Percentiles rank a stretch among this genome's conserved stretches.
These are phyloP conservation scores for Puma concolor DNA, from an alignment of 2,113 vertebrate species.

Conservation along the genomic window DNA sequence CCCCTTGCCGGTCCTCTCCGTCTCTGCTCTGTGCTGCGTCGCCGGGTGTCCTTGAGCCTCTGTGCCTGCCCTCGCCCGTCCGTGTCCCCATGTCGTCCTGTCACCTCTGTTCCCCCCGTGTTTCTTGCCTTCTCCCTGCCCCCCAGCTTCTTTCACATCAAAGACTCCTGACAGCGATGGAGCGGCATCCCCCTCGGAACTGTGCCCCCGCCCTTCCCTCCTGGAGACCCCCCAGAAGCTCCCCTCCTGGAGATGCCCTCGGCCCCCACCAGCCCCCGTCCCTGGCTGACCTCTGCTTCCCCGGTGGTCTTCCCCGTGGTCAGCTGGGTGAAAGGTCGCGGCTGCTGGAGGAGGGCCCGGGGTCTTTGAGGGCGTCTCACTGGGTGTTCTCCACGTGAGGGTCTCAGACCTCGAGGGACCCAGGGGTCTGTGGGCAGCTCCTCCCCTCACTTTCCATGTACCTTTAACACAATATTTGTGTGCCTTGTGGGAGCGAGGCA, in stretches of 20 bases:
- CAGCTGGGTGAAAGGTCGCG: slow-evolving; percentile 49
- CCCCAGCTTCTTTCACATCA: not conserved
- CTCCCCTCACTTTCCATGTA: not conserved
- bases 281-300: not conserved
- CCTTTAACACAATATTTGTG: not conserved
- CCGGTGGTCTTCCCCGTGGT: slow-evolving; percentile 68
- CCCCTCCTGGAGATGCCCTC: slow-evolving; percentile 32
- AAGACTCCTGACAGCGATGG: not conserved
- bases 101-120: not conserved
- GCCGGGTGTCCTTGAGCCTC: not conserved
- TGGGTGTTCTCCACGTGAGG: slow-evolving; percentile 54
- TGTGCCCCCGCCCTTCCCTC: not conserved
- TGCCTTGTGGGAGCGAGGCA: not conserved
- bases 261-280: not conserved
- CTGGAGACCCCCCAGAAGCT: slow-evolving; percentile 61
- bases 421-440: not conserved
- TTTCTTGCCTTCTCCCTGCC: not conserved
- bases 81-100: rapidly evolving
- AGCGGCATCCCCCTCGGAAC: not conserved
- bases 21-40: not conserved
- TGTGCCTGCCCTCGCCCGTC: rapidly evolving
- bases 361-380: slow-evolving; percentile 50
- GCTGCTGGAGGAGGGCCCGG: slow-evolving; percentile 34
- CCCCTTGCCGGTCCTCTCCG: too few species aligned
- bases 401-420: not conserved